Evolutionary conservation across 1,140 invertebrate genomes (phyloP), one percentile per base, ranked within the genome.

Genomic region (Sinonovacula constricta): DNA sequence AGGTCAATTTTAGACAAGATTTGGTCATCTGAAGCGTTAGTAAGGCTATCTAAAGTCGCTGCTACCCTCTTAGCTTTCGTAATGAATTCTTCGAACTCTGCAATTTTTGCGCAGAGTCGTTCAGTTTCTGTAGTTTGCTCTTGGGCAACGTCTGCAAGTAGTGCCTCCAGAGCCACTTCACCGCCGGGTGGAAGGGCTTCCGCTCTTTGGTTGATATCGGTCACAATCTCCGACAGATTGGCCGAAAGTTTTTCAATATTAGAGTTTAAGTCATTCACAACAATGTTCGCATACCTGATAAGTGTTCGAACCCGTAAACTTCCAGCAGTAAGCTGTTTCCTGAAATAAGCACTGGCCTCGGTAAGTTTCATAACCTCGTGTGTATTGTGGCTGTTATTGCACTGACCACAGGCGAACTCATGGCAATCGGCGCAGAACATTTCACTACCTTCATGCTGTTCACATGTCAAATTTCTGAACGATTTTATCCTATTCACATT

Each of bases 21-120:
- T 2, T 24, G 49, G 18, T 66, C 62, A 49, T 76, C 72, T n/a
- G n/a, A 22, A n/a, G 72, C 60, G 56, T 62, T 76, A 15, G 24
- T 26, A 5, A 76, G 30, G 28, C 67, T 76, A 30, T 76, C 72
- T 24, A 62, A 56, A 24, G 57, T 67, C 26, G 45, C 26, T 14
- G 51, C 62, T 18, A 65, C 34, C n/a, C 33, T 56, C 67, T 76
- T 76, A 22, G 72, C 72, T 54, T 39, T 51, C 15, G 62, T 45
- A 26, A 76, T 56, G 49, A 76, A 76, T n/a, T 76, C 30, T 24
- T 76, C 63, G 33, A 76, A 76, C 34, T 76, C 72, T 26, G 60
- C n/a, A 3, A 76, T 76, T 49, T 76, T 76, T n/a, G 66, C 33
- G 10, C 28, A 28, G 34, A 76, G 57, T 36, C 63, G 14, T 26